phyloP scores from a whole-genome alignment of 2,888 invertebrate species.

The Holacanthella duospinosa region DNA sequence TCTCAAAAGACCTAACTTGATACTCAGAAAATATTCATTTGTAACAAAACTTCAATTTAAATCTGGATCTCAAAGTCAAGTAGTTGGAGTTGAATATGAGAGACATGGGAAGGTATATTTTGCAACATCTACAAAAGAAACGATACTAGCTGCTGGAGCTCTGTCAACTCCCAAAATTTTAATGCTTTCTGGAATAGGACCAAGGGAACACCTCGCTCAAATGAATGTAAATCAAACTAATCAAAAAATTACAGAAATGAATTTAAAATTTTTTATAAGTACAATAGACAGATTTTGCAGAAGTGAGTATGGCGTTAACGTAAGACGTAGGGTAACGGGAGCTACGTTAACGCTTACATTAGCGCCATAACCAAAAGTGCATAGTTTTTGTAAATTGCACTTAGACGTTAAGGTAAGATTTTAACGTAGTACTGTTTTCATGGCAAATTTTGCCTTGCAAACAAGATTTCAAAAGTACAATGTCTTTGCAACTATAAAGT shows the following conservation, averaged over 20 bases:
- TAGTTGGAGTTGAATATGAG: conserved; percentile 18
- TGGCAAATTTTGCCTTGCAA: too few relatives aligned
- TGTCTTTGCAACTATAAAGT: too few relatives aligned
- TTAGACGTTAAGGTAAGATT: too few relatives aligned
- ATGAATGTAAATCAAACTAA: too few relatives aligned
- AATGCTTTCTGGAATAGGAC: conserved; percentile 16
- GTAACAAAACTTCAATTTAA: conserved; percentile 15
- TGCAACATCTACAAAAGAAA: conserved; percentile 8
- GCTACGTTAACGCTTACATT: too few relatives aligned
- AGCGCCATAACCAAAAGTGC: not conserved
- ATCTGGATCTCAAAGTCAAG: conserved; percentile 2
- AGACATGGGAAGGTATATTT: conserved; percentile 15
- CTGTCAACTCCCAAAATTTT: not conserved
- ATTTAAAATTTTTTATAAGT: too few relatives aligned
- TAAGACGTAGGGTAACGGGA: too few relatives aligned
- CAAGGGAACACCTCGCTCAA: conserved; percentile 9
- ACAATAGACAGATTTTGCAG: too few relatives aligned
- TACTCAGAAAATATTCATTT: conserved; percentile 15
- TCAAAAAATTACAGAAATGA: too few relatives aligned
- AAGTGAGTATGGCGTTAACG: too few relatives aligned
- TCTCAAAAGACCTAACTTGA: conserved; percentile 9
- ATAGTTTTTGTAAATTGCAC: not conserved
- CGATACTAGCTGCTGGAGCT: conserved; percentile 3
- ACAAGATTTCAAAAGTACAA: not conserved
- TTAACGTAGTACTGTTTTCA: too few relatives aligned